Evolutionary conservation across 37 sponge, comb jelly and placozoan species (phyloP).

Genomic region (Hormiphora californensis): DNA sequence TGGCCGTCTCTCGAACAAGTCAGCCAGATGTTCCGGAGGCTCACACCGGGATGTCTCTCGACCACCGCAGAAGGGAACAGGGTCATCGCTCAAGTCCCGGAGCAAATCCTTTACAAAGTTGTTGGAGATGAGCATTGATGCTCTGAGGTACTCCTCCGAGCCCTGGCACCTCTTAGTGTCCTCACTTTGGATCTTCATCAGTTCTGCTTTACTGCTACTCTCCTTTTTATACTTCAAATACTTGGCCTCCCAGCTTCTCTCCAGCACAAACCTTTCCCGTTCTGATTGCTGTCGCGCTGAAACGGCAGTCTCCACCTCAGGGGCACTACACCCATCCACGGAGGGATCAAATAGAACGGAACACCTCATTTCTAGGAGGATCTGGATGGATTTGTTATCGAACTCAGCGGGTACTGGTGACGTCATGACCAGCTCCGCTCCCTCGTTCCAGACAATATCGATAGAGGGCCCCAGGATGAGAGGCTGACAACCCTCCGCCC

Average conservation of each 20-base stretch:
- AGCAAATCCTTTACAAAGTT: constrained; percentile 29
- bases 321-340: constrained; percentile 26
- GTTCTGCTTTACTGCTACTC: not conserved
- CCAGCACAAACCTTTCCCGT: constrained; percentile 23
- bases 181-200: constrained; percentile 14
- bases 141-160: constrained; percentile 4
- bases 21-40: constrained; percentile 36
- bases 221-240: constrained; percentile 44
- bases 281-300: not conserved
- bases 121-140: constrained; percentile 21
- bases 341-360: not conserved
- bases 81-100: constrained; percentile 6
- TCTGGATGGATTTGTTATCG: not conserved
- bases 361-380: constrained; percentile 5
- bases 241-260: constrained; percentile 36
- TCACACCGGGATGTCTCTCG: constrained; percentile 16
- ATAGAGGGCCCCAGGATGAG: not conserved
- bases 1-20: not conserved
- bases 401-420: not conserved
- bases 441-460: constrained; percentile 32
- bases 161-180: not conserved
- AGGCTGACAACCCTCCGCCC: constrained; percentile 18
- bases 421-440: constrained; percentile 34
- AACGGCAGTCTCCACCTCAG: constrained; percentile 21
- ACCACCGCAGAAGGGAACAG: constrained; percentile 29